Conservation (phyloP, 1,140 invertebrate species). For the Stegodyphus dumicola region DNA sequence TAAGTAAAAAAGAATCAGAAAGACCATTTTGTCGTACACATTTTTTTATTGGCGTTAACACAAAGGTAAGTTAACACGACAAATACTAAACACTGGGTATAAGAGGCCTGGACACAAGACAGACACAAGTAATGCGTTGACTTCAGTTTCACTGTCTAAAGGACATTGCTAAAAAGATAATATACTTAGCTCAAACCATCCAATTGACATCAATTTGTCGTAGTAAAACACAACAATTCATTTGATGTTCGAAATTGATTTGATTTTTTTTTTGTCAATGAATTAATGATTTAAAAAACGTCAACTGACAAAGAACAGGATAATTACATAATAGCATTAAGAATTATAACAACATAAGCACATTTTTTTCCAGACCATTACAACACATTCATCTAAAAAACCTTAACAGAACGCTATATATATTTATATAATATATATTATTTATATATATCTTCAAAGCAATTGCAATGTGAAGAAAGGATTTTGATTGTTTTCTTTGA, state of each 20-base stretch:
- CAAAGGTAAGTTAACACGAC: constrained; percentile 60
- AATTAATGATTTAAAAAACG: constrained; percentile 55
- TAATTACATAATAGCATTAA: constrained; percentile 38
- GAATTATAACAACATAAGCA: constrained; percentile 45
- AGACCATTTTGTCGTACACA: constrained; percentile 39
- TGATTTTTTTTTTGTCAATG: constrained; percentile 40
- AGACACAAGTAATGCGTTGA: constrained; percentile 57
- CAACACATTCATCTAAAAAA: constrained; percentile 58
- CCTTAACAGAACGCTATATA: constrained; percentile 58
- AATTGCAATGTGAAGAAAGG: constrained; percentile 61
- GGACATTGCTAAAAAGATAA: constrained; percentile 57
- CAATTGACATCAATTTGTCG: constrained; percentile 51
- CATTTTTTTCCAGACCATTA: constrained; percentile 45
- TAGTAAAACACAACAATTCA: constrained; percentile 48
- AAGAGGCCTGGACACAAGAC: constrained; percentile 60
- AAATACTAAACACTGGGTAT: constrained; percentile 60
- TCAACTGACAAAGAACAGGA: constrained; percentile 51
- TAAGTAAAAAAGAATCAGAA: not conserved
- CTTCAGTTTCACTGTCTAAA: constrained; percentile 58
- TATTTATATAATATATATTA: constrained; percentile 60
- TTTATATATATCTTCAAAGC: constrained; percentile 60
- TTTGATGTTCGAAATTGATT: constrained; percentile 51
- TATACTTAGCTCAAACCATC: constrained; percentile 56
- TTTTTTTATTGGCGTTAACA: constrained; percentile 60
- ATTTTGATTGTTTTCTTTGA: constrained; percentile 61